A percentile compares a stretch with the other conserved stretches of the same genome.
phyloP scores from a whole-genome alignment of 2,797 vertebrate species.

The Gymnopithys bicolor region DNA sequence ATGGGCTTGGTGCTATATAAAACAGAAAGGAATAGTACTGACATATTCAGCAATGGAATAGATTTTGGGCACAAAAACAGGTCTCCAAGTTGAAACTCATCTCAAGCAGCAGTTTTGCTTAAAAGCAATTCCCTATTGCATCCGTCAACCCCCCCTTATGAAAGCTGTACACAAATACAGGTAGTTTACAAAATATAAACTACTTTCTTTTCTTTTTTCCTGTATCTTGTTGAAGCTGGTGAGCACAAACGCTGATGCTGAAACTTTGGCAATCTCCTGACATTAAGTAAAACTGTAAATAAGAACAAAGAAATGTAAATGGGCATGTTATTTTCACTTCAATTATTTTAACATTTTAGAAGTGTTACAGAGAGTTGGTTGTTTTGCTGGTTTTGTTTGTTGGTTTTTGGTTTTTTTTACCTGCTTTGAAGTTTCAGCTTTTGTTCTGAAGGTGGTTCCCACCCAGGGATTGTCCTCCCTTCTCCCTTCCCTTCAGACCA shows the following conservation, averaged over 20 bases:
- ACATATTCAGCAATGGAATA: not conserved
- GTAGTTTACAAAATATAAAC: not conserved
- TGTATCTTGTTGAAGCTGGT: not conserved
- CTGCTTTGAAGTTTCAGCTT: conserved; percentile 52
- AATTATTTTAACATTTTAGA: conserved; percentile 35
- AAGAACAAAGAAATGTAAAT: conserved; percentile 70
- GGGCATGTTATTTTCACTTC: conserved; percentile 25
- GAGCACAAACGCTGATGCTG: conserved; percentile 36
- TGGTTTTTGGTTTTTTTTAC: not conserved
- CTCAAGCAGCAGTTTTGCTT: not conserved
- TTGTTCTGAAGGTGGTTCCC: conserved; percentile 47
- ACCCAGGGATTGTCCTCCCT: conserved; percentile 26
- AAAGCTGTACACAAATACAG: not conserved
- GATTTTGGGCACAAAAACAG: not conserved
- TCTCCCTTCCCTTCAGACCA: not conserved
- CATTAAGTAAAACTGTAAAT: conserved; percentile 19
- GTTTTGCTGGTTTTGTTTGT: not conserved
- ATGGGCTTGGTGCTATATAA: not conserved
- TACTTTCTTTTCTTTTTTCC: not conserved
- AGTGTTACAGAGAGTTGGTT: not conserved
- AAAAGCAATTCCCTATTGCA: not conserved
- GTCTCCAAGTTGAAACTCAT: not conserved
- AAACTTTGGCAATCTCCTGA: conserved; percentile 63
- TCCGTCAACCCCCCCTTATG: not conserved
- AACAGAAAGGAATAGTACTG: not conserved